These are phyloP conservation scores for Oplegnathus fasciatus DNA, from an alignment of 2,113 vertebrate species.

Conservation along the genomic window DNA sequence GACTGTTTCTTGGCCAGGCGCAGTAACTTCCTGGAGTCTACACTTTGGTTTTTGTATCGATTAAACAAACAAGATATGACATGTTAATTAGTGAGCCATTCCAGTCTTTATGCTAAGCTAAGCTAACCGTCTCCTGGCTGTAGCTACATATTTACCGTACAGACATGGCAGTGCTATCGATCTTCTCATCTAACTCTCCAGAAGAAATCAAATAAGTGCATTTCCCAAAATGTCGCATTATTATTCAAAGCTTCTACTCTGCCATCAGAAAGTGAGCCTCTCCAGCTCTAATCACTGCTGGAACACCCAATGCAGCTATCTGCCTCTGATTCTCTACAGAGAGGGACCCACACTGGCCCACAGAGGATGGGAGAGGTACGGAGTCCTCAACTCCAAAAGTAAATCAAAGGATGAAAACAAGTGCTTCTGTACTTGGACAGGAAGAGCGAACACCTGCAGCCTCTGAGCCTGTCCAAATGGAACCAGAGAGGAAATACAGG, in stretches of 20 bases:
- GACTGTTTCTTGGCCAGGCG: not conserved
- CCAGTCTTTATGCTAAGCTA: not conserved
- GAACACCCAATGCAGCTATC: not conserved
- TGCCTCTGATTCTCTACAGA: not conserved
- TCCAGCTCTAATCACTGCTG: not conserved
- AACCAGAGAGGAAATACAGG: not conserved
- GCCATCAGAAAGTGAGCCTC: not conserved
- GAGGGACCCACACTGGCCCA: not conserved
- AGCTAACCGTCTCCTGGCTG: too few relatives aligned
- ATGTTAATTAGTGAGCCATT: too few relatives aligned
- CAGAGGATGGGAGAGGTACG: not conserved
- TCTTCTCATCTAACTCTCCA: not conserved
- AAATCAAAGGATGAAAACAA: not conserved
- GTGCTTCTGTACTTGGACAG: not conserved
- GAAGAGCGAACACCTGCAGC: not conserved
- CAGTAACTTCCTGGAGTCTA: not conserved
- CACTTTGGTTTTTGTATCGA: not conserved
- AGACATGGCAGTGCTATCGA: not conserved
- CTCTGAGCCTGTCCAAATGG: not conserved
- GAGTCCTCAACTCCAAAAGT: not conserved
- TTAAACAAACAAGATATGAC: not conserved
- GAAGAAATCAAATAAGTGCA: not conserved
- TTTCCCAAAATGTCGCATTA: not conserved
- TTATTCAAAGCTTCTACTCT: not conserved
- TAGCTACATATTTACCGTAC: not conserved